phyloP scores from a whole-genome alignment of 2,888 invertebrate species.

The Thumatha senex region DNA sequence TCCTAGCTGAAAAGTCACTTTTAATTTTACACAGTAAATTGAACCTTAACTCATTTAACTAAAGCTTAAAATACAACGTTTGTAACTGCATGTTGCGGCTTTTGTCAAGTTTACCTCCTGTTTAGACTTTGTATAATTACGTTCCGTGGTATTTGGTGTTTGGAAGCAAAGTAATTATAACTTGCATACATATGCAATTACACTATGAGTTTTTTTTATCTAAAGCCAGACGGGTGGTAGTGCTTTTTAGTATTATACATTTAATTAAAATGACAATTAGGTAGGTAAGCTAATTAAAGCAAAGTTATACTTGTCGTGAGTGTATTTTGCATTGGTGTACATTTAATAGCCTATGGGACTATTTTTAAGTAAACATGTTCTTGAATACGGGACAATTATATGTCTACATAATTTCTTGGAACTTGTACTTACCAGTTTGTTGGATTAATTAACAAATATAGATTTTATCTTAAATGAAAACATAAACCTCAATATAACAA shows the following conservation, averaged over 20 bases:
- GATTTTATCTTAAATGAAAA: background rate
- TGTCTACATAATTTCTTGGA: background rate
- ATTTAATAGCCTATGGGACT: background rate
- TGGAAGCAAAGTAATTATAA: conserved; percentile 59
- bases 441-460: background rate
- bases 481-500: background rate
- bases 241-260: conserved; percentile 15
- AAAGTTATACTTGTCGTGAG: conserved; percentile 6
- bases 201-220: conserved; percentile 27
- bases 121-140: conserved; percentile 71
- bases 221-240: conserved; percentile 13
- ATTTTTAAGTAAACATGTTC: background rate
- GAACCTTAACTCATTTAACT: conserved; percentile 34
- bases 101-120: conserved; percentile 53
- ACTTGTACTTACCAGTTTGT: background rate
- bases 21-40: conserved; percentile 30
- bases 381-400: background rate
- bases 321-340: conserved; percentile 2
- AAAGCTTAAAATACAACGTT: conserved; percentile 38
- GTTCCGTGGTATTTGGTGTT: conserved; percentile 51
- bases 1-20: conserved; percentile 56
- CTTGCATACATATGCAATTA: conserved; percentile 43
- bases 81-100: conserved; percentile 35
- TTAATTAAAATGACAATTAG: conserved; percentile 9
- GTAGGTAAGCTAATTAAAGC: conserved; percentile 3